Base-by-base conservation (phyloP, 2,113 vertebrate genomes). In the Notarius lentiginosus region DNA sequence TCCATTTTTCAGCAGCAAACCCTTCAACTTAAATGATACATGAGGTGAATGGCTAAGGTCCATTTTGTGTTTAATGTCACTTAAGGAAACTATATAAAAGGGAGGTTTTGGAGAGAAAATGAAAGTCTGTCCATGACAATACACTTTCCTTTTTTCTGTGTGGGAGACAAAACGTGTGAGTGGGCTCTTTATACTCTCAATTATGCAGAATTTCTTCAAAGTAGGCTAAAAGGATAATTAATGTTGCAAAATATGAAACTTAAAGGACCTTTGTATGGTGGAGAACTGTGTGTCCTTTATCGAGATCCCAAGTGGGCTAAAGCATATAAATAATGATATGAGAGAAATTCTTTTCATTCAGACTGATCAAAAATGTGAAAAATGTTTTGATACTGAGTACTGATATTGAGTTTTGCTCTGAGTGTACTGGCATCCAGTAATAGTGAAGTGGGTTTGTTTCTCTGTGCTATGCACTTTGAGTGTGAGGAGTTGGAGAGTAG, bases 1-100 rank as follows among this genome's bases (percentile, higher is more conserved):
- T 89, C 18, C 60, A 47, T 30, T 72, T n/a, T 79, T 22, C 49
- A 77, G 65, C 51, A 75, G 56, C 27, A 53, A 68, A 22, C 34
- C 34, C n/a, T 89, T 90, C 86, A 83, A 84, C 84, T 77, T 70
- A 86, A 88, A 85, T 91, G 89, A 88, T 91, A 85, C 87, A 85
- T 63, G 76, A 84, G 76, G 82, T 83, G 86, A 86, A 83, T 51
- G 79, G 86, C 79, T 87, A 77, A 81, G 83, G 88, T 68, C 24
- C 60, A 24, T 90, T 91, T 84, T 88, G 79, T 90, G 80, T 87
- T 41, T 87, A 89, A 84, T 91, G 91, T 90, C 90, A 91, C 72
- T 91, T 86, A 89, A 30, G 84, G 82, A 2, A 89, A 83, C 87
- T 86, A 41, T 89, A 91, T 89, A 90, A 89, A 90, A 87, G 85